Evolutionary conservation across 2,888 invertebrate species (phyloP).

Genomic region (Gymnocheta viridis): DNA sequence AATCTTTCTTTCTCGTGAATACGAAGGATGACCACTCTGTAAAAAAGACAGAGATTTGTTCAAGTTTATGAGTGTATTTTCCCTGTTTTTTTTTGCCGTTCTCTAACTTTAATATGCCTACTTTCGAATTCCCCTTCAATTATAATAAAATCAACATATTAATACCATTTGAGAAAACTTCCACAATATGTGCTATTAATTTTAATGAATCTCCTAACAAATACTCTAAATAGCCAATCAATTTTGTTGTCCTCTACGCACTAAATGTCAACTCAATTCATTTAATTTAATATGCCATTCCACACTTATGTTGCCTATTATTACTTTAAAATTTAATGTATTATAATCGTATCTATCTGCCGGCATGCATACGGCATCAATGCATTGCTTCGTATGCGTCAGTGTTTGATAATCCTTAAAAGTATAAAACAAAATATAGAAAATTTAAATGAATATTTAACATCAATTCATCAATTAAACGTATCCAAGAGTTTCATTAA

Average conservation of each 20-base stretch:
- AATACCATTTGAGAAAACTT: neutral
- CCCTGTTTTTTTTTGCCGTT: no score
- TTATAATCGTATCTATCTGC: conserved; percentile 9
- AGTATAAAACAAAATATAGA: conserved; percentile 64
- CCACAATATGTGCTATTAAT: neutral
- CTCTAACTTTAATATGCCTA: neutral
- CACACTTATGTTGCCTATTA: conserved; percentile 10
- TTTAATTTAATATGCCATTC: conserved; percentile 17
- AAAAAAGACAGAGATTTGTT: no score
- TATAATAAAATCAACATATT: conserved; percentile 4
- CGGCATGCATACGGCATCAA: neutral
- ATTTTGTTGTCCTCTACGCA: neutral
- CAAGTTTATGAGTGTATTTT: no score
- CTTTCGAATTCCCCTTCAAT: neutral
- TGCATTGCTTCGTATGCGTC: neutral
- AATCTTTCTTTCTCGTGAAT: no score
- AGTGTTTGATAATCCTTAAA: conserved; percentile 48
- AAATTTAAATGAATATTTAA: conserved; percentile 65
- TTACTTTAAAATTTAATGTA: conserved; percentile 13
- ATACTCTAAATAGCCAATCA: neutral
- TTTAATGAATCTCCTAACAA: conserved; percentile 22
- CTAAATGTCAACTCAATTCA: conserved; percentile 20
- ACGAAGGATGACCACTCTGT: no score
- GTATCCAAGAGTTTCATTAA: conserved; percentile 44
- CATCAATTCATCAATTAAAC: conserved; percentile 66